Evolutionary conservation across 2,113 vertebrate genomes (phyloP).

Genomic region (Stomatorhinus ivindoensis): DNA sequence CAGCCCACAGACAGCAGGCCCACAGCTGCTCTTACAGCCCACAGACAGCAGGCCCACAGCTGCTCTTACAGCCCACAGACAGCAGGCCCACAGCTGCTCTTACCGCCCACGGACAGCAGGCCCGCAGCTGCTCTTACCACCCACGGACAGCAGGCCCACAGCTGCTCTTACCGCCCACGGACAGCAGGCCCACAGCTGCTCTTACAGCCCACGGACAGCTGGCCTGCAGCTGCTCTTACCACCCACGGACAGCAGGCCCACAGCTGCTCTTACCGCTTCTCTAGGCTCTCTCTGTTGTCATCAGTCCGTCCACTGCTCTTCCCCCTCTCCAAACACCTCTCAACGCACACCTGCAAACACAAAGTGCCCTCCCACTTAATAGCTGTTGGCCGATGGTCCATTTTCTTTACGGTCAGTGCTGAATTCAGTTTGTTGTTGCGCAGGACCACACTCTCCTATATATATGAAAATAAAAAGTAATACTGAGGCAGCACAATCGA

Average conservation of each 20-base stretch:
- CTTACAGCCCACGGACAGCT: not conserved
- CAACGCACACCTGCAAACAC: slow-evolving; percentile 74
- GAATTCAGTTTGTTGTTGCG: not conserved
- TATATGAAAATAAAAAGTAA: not conserved
- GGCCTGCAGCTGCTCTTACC: not conserved
- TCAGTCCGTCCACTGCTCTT: slow-evolving; percentile 90
- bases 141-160: not conserved
- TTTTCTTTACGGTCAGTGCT: not conserved
- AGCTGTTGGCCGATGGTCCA: not conserved
- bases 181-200: too few species aligned
- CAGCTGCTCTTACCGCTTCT: slow-evolving; percentile 75
- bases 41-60: too few species aligned
- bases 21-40: too few species aligned
- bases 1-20: too few species aligned
- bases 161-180: too few species aligned
- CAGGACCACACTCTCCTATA: not conserved
- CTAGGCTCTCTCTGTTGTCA: slow-evolving; percentile 90
- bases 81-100: too few species aligned
- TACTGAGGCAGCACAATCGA: not conserved
- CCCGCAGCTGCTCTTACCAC: too few species aligned
- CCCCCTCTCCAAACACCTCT: slow-evolving; percentile 87
- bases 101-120: too few species aligned
- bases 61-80: too few species aligned
- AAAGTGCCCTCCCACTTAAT: not conserved
- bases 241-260: not conserved